Evolutionary conservation across 2,888 invertebrate species (phyloP).

Genomic region (Rhamnusium bicolor): DNA sequence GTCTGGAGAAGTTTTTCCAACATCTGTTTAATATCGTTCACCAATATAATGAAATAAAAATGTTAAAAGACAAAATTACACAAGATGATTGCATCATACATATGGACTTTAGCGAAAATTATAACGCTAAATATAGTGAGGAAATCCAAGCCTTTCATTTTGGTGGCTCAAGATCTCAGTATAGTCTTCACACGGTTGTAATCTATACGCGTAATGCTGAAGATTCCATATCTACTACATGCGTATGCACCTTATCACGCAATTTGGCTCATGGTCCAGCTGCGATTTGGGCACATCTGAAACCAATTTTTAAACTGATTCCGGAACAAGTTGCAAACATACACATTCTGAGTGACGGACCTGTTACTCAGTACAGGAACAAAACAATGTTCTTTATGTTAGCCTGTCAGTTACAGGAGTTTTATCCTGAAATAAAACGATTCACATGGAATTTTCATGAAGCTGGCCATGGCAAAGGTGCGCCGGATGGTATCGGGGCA

Average conservation of each 20-base stretch:
- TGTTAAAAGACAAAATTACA: no score
- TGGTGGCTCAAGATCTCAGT: background rate
- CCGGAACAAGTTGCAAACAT: constrained; percentile 11
- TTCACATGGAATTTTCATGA: constrained; percentile 60
- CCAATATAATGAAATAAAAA: no score
- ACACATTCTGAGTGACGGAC: constrained; percentile 33
- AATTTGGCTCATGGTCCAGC: constrained; percentile 56
- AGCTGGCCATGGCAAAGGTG: constrained; percentile 58
- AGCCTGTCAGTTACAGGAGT: constrained; percentile 27
- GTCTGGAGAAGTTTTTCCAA: no score
- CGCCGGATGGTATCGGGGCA: constrained; percentile 57
- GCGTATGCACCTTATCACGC: constrained; percentile 51
- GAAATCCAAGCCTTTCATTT: background rate
- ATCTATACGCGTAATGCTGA: constrained; percentile 7
- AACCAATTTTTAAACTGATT: constrained; percentile 44
- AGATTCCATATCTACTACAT: background rate
- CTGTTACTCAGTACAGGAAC: constrained; percentile 19
- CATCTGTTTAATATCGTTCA: no score
- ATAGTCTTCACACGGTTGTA: background rate
- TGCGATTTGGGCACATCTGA: constrained; percentile 61
- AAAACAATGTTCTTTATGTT: constrained; percentile 25
- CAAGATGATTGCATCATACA: no score
- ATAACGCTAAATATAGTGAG: constrained; percentile 26
- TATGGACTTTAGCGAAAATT: constrained; percentile 15
- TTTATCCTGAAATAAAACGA: background rate